These are phyloP conservation scores for Nomia melanderi DNA, from an alignment of 1,140 invertebrate species.

Conservation along the genomic window DNA sequence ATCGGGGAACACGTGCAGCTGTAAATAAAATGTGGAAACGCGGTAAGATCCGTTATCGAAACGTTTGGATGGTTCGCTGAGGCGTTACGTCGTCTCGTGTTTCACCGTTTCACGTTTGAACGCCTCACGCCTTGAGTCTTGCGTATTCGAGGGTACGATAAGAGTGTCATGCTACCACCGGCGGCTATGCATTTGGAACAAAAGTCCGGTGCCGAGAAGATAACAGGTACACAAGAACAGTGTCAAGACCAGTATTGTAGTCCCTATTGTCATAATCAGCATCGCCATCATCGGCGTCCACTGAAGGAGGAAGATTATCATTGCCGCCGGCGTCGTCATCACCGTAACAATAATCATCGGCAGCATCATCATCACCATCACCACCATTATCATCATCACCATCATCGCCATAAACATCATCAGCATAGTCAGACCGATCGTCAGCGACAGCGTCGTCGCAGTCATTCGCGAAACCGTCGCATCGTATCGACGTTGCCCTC, in stretches of 20 bases:
- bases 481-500: not conserved
- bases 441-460: not conserved
- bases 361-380: slow-evolving; percentile 15
- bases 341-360: slow-evolving; percentile 24
- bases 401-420: not conserved
- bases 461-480: slow-evolving; percentile 6
- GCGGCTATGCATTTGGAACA: slow-evolving; percentile 66
- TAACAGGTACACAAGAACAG: slow-evolving; percentile 59
- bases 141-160: too few species aligned
- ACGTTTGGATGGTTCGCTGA: not conserved
- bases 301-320: slow-evolving; percentile 48
- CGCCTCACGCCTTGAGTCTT: too few species aligned
- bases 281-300: slow-evolving; percentile 20
- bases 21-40: not conserved
- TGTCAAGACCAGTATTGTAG: slow-evolving; percentile 14
- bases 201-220: slow-evolving; percentile 61
- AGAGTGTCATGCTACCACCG: slow-evolving; percentile 43
- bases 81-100: not conserved
- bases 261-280: slow-evolving; percentile 27
- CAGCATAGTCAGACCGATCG: not conserved
- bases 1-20: not conserved
- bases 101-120: too few species aligned
- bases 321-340: slow-evolving; percentile 49
- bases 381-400: slow-evolving; percentile 1
- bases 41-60: not conserved